Base-by-base conservation (phyloP, 2,113 vertebrate species). In the Protobothrops flavoviridis region DNA sequence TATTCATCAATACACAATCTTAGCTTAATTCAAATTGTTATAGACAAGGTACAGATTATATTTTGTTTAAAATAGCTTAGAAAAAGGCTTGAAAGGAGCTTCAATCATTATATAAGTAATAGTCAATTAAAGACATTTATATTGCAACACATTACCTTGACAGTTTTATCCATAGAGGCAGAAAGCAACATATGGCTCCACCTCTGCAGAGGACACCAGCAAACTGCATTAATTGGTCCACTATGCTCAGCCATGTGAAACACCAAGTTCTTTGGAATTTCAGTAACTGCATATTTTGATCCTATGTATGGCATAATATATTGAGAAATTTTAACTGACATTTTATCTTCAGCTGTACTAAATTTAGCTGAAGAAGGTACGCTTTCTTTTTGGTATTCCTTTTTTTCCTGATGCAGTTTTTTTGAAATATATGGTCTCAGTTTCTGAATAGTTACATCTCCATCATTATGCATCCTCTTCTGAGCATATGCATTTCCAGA, bases 181-280 rank as follows among this genome's bases (percentile, higher is more conserved):
- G 99, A 99, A 90, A 99, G 98, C 89, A 99, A 98, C 95, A 99
- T 94, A 92, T 99, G 99, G 91, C 99, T 99, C 92, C 95, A 96
- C 3, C 98, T 97, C 81, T 91, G 94, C 4, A 98, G 97, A 1
- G 99, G 99, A 95, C 98, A 99, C 99, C 99, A 99, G 90, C 98
- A 98, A 81, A 99, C 95, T 1, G 96, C 97, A 97, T 98, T 99
- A 85, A 99, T 98, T 0, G 99, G 98, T 15, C 98, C 98, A 0
- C 96, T 95, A 94, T 99, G 99, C 88, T 98, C 98, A 95, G 92
- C 92, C 94, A 99, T 95, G 45, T 91, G 90, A 96, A 98, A 98
- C 24, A 98, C 92, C 90, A 98, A 95, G 26, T 94, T 98, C 94
- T 90, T 98, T 3, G 99, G 98, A 33, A 99, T 95, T 93, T 97